Percentiles rank a stretch among this genome's conserved stretches.
These are phyloP conservation scores for Graphium colonna DNA, from an alignment of 2,888 invertebrate genomes.

Conservation along the genomic window DNA sequence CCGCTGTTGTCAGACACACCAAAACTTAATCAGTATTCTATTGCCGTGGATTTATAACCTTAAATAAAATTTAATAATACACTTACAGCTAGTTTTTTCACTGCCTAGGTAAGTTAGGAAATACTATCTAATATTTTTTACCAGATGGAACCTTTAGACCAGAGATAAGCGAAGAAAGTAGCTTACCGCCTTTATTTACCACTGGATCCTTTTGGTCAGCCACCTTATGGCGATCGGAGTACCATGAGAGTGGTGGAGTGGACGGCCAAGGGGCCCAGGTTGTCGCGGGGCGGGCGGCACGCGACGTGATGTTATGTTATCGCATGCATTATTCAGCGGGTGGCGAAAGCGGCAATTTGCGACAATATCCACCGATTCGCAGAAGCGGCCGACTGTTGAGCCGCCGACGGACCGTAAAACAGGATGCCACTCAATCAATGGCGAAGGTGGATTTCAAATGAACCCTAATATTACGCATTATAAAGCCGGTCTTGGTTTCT, in stretches of 20 bases:
- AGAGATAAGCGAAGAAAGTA: no score
- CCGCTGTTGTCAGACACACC: no score
- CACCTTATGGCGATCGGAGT: no score
- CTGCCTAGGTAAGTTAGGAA: no score
- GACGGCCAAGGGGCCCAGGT: slow-evolving; percentile 32
- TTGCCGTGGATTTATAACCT: no score
- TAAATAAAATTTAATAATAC: no score
- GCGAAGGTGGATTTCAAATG: slow-evolving; percentile 68
- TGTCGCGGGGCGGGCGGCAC: slow-evolving; percentile 39
- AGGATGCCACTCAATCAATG: slow-evolving; percentile 73
- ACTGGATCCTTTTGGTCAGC: no score
- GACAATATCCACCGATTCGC: slow-evolving; percentile 78
- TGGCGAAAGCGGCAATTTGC: slow-evolving; percentile 79
- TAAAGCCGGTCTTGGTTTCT: neutral
- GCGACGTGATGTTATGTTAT: slow-evolving; percentile 75
- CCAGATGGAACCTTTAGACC: no score
- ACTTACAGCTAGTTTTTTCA: no score
- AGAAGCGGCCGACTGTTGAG: slow-evolving; percentile 67
- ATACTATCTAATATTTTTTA: no score
- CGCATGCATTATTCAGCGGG: slow-evolving; percentile 77
- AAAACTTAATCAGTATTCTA: no score
- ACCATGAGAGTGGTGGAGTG: slow-evolving; percentile 3
- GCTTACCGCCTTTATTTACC: no score
- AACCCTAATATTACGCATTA: slow-evolving; percentile 39
- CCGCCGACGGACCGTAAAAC: slow-evolving; percentile 71